These are phyloP conservation scores for Aphis craccivora DNA, from an alignment of 1,140 invertebrate species.

Conservation along the genomic window DNA sequence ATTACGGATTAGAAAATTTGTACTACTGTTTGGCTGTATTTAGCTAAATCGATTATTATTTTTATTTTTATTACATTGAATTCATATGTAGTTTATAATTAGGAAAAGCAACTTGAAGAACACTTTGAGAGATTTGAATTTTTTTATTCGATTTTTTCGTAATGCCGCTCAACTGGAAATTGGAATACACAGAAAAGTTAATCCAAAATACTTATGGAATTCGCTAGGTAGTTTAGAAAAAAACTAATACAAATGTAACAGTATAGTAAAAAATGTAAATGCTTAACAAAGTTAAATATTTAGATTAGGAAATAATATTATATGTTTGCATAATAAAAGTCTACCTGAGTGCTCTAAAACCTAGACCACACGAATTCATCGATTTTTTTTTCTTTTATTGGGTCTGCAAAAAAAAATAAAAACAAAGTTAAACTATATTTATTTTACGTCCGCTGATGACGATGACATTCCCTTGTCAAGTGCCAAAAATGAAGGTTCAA, in stretches of 20 bases:
- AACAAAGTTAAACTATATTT: not conserved
- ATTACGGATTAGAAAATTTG: not conserved
- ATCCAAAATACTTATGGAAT: not conserved
- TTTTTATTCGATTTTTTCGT: not conserved
- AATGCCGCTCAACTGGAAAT: not conserved
- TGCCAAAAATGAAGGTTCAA: not conserved
- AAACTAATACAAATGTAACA: not conserved
- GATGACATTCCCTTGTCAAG: not conserved
- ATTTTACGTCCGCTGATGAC: not conserved
- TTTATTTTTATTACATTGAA: not conserved
- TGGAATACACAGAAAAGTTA: not conserved
- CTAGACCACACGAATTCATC: not conserved
- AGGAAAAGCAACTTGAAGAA: not conserved
- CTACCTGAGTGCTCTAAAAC: not conserved
- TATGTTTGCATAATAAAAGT: not conserved
- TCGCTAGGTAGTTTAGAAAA: not conserved
- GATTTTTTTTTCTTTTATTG: conserved; percentile 17
- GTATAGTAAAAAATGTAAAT: not conserved
- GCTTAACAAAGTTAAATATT: not conserved
- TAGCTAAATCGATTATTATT: not conserved
- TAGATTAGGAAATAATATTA: not conserved
- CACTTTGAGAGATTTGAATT: not conserved
- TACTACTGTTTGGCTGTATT: not conserved
- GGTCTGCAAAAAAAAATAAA: not conserved
- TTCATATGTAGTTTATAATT: not conserved